These are phyloP conservation scores for Typhlichthys subterraneus DNA, from an alignment of 2,797 vertebrate species.

Conservation along the genomic window DNA sequence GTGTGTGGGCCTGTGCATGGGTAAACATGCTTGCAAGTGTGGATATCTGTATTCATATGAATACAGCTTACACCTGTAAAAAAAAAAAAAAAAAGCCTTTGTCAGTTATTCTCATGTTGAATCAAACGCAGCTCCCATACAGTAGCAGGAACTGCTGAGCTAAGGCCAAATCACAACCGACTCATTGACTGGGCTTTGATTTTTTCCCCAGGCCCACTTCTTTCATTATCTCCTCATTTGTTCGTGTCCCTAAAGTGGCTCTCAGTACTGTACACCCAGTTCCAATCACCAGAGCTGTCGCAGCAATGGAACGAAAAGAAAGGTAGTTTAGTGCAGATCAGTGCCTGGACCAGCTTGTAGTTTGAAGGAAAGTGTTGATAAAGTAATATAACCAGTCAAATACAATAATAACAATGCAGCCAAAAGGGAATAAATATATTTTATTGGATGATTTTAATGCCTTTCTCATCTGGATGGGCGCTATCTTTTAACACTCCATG, in stretches of 20 bases:
- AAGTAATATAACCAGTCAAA: slow-evolving; percentile 20
- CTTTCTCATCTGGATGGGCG: slow-evolving; percentile 3
- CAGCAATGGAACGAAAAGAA: slow-evolving; percentile 32
- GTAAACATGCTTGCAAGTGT: neutral
- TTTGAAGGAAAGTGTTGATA: neutral
- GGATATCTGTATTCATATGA: neutral
- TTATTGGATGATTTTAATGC: no score
- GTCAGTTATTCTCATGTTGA: slow-evolving; percentile 63
- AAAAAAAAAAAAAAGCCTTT: slow-evolving; percentile 34
- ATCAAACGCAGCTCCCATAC: slow-evolving; percentile 52
- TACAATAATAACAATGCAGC: slow-evolving; percentile 3
- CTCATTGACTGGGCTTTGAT: slow-evolving; percentile 62
- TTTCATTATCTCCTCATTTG: slow-evolving; percentile 73
- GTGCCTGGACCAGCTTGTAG: slow-evolving; percentile 6
- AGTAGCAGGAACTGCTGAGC: slow-evolving; percentile 59
- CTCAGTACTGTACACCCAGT: slow-evolving; percentile 35
- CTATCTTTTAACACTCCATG: no score
- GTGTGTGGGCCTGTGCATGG: neutral
- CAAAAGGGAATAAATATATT: neutral
- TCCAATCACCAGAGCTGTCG: slow-evolving; percentile 64
- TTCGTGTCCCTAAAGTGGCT: slow-evolving; percentile 61
- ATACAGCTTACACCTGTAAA: slow-evolving; percentile 36
- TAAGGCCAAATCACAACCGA: slow-evolving; percentile 62
- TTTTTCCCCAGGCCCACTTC: slow-evolving; percentile 62
- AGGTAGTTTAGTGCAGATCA: slow-evolving; percentile 18